Evolutionary conservation across 2,888 invertebrate species (phyloP), one percentile per base, ranked within the genome.

Genomic region (Coelopa pilipes): DNA sequence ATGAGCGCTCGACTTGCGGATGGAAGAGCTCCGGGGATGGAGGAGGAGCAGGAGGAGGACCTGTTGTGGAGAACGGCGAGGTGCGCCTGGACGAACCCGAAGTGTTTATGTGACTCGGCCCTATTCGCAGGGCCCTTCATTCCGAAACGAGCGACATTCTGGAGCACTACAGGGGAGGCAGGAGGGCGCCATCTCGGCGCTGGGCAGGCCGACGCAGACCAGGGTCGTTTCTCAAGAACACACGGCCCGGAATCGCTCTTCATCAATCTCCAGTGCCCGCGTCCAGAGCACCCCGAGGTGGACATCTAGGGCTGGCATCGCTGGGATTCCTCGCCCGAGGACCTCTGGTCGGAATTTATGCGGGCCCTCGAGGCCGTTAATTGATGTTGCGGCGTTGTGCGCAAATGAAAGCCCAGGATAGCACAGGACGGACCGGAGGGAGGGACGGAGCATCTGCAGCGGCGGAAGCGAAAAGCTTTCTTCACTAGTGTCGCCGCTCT

Each of bases 401-500:
- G 24, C 21, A 49, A 66, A 49, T 55, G 34, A 60, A 60, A 49
- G 12, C 9, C 49, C 19, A 49, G 21, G 19, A 57, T 12, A 53
- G 21, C n/a, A 21, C 21, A 49, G 59, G 19, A 59, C 15, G 21
- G 11, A 15, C 13, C 19, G 24, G n/a, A 17, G 11, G 53, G 24
- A 15, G 17, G 24, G 15, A 67, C 10, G 65, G n/a, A 24, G 24
- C 19, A 21, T 34, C 34, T 34, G 34, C 59, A 57, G 9, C 46
- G 60, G 34, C 60, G 62, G 76, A 73, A 73, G 13, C 62, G 76
- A 76, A 74, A 70, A 73, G 75, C 77, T 77, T 83, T 83, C 84
- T 83, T 82, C 81, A 81, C 82, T 80, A 83, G 81, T 81, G 82
- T 80, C 81, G 80, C 77, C 78, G 81, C 78, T 81, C 34, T 34